Evolutionary conservation across 2,113 vertebrate genomes (phyloP).

Genomic region (Probosciger aterrimus): DNA sequence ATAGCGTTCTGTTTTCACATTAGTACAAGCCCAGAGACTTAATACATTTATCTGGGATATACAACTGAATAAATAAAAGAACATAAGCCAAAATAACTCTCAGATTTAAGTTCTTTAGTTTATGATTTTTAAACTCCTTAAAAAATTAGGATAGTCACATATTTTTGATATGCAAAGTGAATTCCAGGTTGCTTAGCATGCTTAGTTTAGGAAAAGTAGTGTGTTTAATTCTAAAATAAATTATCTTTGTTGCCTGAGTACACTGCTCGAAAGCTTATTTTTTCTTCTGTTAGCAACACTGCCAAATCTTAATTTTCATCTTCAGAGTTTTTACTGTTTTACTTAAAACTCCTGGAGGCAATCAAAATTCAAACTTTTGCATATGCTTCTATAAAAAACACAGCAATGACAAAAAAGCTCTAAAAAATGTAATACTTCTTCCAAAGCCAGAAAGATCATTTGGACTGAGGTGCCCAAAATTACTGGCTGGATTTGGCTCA

Average conservation of each 20-base stretch:
- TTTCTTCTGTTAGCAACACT: not conserved
- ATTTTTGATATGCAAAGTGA: not conserved
- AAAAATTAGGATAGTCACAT: not conserved
- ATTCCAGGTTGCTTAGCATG: not conserved
- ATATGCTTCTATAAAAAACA: not conserved
- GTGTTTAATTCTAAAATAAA: not conserved
- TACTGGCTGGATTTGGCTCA: not conserved
- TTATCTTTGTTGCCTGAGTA: not conserved
- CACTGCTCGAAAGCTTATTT: not conserved
- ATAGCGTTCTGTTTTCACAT: not conserved
- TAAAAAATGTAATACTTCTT: not conserved
- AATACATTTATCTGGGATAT: not conserved
- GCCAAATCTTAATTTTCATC: not conserved
- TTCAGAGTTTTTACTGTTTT: not conserved
- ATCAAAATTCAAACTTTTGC: not conserved
- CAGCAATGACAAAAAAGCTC: not conserved
- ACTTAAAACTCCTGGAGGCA: not conserved
- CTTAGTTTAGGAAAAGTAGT: not conserved
- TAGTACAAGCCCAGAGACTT: not conserved
- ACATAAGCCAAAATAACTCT: not conserved
- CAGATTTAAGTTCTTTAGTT: not conserved
- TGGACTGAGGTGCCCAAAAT: constrained; percentile 3
- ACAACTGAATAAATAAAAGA: not conserved
- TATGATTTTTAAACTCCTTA: not conserved
- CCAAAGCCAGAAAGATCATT: not conserved